These are phyloP conservation scores for Hippocampus abdominalis DNA, from an alignment of 2,113 vertebrate genomes.

Conservation along the genomic window DNA sequence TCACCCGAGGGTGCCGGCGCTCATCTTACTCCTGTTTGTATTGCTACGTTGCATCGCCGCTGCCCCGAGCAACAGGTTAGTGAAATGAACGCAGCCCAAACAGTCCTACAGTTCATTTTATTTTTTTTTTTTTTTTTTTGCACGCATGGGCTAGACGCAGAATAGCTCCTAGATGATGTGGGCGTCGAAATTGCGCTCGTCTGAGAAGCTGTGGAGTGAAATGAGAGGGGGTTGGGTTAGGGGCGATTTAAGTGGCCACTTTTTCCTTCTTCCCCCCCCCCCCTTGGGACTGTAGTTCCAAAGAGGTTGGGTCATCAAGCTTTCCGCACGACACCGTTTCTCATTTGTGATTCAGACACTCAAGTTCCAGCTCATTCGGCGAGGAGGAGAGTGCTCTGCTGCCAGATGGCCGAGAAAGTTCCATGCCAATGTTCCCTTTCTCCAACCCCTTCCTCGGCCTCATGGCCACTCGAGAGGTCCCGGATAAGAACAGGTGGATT, in stretches of 20 bases:
- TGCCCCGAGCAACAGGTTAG: conserved; percentile 80
- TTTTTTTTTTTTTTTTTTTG: not conserved
- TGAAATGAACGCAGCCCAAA: conserved; percentile 9
- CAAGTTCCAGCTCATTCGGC: conserved; percentile 52
- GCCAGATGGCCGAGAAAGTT: conserved; percentile 66
- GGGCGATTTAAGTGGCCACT: conserved; percentile 43
- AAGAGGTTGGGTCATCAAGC: conserved; percentile 37
- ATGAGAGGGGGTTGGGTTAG: not conserved
- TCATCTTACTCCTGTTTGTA: conserved; percentile 74
- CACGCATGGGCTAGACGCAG: too few species aligned
- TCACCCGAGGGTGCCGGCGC: conserved; percentile 70
- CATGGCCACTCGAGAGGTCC: conserved; percentile 42
- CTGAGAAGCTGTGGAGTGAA: conserved; percentile 20
- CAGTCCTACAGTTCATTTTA: not conserved
- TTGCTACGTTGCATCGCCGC: conserved; percentile 71
- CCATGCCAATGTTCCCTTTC: conserved; percentile 44
- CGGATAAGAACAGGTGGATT: conserved; percentile 71
- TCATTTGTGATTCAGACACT: conserved; percentile 65
- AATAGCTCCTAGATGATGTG: not conserved
- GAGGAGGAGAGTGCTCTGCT: conserved; percentile 57
- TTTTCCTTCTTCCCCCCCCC: conserved; percentile 31
- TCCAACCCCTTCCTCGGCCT: conserved; percentile 64
- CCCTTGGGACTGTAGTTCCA: conserved; percentile 17
- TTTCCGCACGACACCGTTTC: not conserved
- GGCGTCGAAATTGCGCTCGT: conserved; percentile 1